Evolutionary conservation across 2,888 invertebrate species (phyloP).

Genomic region (Caenorhabditis sp.): DNA sequence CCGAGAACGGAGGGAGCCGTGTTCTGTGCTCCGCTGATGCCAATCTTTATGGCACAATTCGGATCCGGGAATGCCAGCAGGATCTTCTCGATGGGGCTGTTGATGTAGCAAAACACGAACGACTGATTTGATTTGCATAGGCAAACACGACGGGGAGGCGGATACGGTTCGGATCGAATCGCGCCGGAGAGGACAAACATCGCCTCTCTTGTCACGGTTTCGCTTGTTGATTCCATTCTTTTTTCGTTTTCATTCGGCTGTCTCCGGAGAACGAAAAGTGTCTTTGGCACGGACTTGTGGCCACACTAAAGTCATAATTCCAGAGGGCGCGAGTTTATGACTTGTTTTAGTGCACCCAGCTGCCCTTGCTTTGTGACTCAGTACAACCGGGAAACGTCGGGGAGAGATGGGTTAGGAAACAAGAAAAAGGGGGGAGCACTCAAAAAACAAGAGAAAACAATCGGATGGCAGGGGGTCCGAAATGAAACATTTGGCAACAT

Average conservation of each 20-base stretch:
- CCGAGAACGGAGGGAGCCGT: slow-evolving; percentile 20
- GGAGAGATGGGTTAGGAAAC: not conserved
- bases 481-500: slow-evolving; percentile 31
- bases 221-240: slow-evolving; percentile 3
- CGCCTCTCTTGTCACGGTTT: slow-evolving; percentile 36
- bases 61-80: slow-evolving; percentile 27
- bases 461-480: slow-evolving; percentile 15
- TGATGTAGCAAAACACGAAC: slow-evolving; percentile 50
- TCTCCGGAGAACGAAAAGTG: slow-evolving; percentile 8
- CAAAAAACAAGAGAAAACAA: slow-evolving; percentile 15
- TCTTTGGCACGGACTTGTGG: slow-evolving; percentile 3
- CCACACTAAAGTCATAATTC: slow-evolving; percentile 49
- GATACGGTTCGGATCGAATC: slow-evolving; percentile 47
- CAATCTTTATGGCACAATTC: slow-evolving; percentile 54
- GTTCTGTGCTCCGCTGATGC: slow-evolving; percentile 41
- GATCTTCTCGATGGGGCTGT: slow-evolving; percentile 12
- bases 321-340: slow-evolving; percentile 42
- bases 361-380: slow-evolving; percentile 2
- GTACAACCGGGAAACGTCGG: no score
- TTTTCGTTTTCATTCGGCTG: not conserved
- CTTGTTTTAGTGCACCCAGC: slow-evolving; percentile 49
- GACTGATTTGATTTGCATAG: slow-evolving; percentile 60
- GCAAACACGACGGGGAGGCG: slow-evolving; percentile 40
- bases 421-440: slow-evolving; percentile 3
- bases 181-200: no score